phyloP scores from a whole-genome alignment of 2,797 vertebrate genomes.

The Protosalanx chinensis region DNA sequence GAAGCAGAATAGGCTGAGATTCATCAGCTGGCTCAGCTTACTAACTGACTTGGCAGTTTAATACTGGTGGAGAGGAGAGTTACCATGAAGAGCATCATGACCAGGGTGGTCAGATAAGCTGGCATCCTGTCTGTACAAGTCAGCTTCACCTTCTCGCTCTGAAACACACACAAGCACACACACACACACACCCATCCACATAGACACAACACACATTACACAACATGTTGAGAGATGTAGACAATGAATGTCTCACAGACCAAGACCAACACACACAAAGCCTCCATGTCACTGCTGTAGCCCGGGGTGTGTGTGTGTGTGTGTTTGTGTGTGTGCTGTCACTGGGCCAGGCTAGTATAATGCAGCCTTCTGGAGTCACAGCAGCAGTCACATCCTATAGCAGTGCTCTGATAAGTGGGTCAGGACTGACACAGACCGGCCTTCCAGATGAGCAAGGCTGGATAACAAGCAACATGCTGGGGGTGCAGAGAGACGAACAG shows the following conservation, averaged over 20 bases:
- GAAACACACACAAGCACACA: constrained; percentile 25
- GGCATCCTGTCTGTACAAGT: constrained; percentile 91
- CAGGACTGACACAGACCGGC: constrained; percentile 30
- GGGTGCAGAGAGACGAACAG: neutral
- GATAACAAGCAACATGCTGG: neutral
- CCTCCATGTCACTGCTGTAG: constrained; percentile 2
- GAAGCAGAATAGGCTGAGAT: neutral
- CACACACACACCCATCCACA: constrained; percentile 18
- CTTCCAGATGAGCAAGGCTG: constrained; percentile 20
- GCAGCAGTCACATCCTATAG: constrained; percentile 41
- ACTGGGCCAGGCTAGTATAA: constrained; percentile 17
- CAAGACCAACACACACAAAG: constrained; percentile 10
- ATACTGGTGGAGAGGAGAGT: constrained; percentile 35
- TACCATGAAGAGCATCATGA: constrained; percentile 89
- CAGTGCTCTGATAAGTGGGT: constrained; percentile 46
- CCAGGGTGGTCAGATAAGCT: constrained; percentile 84
- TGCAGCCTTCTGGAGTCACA: constrained; percentile 23
- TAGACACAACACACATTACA: neutral
- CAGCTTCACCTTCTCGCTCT: constrained; percentile 89
- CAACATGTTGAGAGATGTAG: neutral
- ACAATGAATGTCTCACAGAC: neutral
- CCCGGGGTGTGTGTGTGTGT: too few species aligned
- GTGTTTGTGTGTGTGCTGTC: neutral
- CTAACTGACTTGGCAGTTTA: neutral
- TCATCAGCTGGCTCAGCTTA: neutral